Evolutionary conservation across 2,797 vertebrate species (phyloP).

Genomic region (Enteromius mattozi): DNA sequence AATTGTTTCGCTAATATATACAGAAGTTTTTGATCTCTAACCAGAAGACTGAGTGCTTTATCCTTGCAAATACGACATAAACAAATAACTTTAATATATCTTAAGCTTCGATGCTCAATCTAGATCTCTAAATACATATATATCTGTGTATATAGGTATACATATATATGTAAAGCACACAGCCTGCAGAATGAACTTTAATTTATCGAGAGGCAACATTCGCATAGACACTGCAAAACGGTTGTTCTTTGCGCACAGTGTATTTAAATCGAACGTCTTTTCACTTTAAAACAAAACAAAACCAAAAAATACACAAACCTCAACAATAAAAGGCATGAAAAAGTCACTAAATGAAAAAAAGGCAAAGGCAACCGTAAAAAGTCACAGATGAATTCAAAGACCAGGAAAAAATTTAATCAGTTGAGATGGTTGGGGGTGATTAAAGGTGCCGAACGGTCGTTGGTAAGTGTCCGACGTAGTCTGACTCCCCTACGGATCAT

Average conservation of each 20-base stretch:
- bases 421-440: constrained; percentile 70
- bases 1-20: constrained; percentile 71
- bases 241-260: constrained; percentile 47
- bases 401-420: constrained; percentile 55
- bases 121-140: constrained; percentile 42
- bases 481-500: constrained; percentile 76
- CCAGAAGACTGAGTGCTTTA: constrained; percentile 40
- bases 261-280: constrained; percentile 22
- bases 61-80: constrained; percentile 56
- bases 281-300: neutral
- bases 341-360: neutral
- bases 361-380: neutral
- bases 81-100: constrained; percentile 60
- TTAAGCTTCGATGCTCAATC: constrained; percentile 40
- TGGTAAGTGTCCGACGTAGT: constrained; percentile 78
- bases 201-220: constrained; percentile 40
- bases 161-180: constrained; percentile 30
- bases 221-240: constrained; percentile 30
- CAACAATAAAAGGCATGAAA: constrained; percentile 15
- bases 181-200: constrained; percentile 27
- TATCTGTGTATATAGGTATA: constrained; percentile 13
- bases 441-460: constrained; percentile 82
- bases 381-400: neutral
- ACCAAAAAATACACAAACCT: neutral
- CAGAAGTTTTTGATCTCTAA: constrained; percentile 60